Evolutionary conservation across 2,888 invertebrate species (phyloP), one percentile per base, ranked within the genome.

Genomic region (Kuschelorhynchus macadamiae): DNA sequence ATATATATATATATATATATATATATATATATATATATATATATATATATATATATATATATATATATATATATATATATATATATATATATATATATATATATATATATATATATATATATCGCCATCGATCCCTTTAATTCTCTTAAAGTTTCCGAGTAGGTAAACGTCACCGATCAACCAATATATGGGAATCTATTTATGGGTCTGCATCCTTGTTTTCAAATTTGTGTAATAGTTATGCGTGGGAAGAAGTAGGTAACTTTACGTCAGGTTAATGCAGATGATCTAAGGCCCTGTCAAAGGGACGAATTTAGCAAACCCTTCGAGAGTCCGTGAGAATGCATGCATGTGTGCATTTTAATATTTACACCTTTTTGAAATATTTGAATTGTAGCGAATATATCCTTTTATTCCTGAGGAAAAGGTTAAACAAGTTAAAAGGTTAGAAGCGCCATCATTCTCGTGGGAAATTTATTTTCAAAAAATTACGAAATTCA

Each of bases 181-280:
- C n/a, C 46, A 5, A 61, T 67, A 60, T 39, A 67, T 67, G 67
- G 67, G 67, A 67, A 62, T 67, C 56, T 46, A 39, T 63, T 63
- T 46, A 33, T 53, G 39, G 21, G 62, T 39, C 44, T 52, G 36
- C 59, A 52, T 42, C 41, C 32, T 57, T 39, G 56, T 64, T 69
- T 68, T 63, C 69, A 39, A 46, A 53, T 65, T 69, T 65, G 69
- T 59, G 65, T 69, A 68, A 64, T 57, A 53, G 50, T 64, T 55
- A 57, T 63, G 69, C 69, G 69, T 69, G 69, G 69, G 69, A 69
- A 68, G 68, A 67, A 62, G 62, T 52, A 59, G 68, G 69, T 60
- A 65, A 61, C 61, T 59, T 64, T 69, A 60, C 69, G 68, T 68
- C 68, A 68, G 63, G 68, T 64, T 63, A 57, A 68, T 68, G 63